Evolutionary conservation across 2,113 vertebrate genomes (phyloP), one percentile per base, ranked within the genome.

Genomic region (Podocnemis expansa): DNA sequence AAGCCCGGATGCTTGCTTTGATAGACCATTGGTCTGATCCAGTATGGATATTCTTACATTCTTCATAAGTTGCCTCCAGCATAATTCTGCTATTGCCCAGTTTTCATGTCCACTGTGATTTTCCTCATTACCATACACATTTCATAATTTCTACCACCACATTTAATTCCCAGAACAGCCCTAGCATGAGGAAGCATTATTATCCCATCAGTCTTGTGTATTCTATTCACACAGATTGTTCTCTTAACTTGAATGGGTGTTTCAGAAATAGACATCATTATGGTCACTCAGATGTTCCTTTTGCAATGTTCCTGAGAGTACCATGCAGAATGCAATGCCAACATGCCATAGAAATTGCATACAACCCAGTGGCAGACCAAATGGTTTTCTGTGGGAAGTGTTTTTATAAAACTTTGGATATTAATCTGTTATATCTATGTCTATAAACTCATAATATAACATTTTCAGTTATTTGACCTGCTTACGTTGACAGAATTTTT

Each of bases 401-500:
- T 80, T 93, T 89, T 88, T 92, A 19, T 82, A 90, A 70, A 94
- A 34, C 73, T 94, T 86, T 80, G 12, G 78, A 84, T 85, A 80
- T 88, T 54, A 92, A 96, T 87, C 94, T 78, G 90, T 58, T 89
- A 90, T 80, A 94, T 89, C 70, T 91, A 88, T 80, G 22, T 43
- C 6, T 89, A 80, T 89, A 21, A 96, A 89, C 94, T 96, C 94
- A 78, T 95, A 89, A 2, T 21, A 29, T 79, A 80, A 80, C 78
- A 93, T 75, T 45, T 95, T 56, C 24, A 89, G 31, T 95, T 63
- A 93, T 92, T 85, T 82, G 41, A 4, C 55, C 98, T 92, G 52
- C 76, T 92, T 97, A 81, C 95, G 55, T 82, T 90, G 82, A 84
- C n/a, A 97, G 29, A 43, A 90, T 83, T 97, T 89, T 1, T 88